phyloP scores from a whole-genome alignment of 2,113 vertebrate species.

The Athene noctua region DNA sequence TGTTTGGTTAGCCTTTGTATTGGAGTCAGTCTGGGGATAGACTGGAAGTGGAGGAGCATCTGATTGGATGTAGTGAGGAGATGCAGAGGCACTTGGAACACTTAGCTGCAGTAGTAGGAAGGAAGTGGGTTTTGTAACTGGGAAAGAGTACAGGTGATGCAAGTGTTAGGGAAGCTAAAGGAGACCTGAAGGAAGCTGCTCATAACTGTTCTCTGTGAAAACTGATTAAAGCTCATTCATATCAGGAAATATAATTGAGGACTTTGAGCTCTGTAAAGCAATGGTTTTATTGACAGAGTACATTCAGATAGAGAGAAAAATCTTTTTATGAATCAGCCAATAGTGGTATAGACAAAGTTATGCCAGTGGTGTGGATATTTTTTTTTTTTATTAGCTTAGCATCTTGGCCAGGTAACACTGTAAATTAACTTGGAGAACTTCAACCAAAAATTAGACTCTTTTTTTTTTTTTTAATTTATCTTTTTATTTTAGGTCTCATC shows the following conservation, averaged over 20 bases:
- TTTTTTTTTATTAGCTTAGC: background rate
- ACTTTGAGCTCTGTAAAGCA: background rate
- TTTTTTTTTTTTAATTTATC: background rate
- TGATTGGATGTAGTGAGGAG: background rate
- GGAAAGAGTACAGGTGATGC: background rate
- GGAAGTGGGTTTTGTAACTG: background rate
- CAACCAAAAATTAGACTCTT: background rate
- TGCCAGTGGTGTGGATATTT: background rate
- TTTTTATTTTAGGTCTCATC: conserved; percentile 84
- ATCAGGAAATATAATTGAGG: background rate
- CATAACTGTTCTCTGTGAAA: background rate
- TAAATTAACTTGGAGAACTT: background rate
- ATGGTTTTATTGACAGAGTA: background rate
- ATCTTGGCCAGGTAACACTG: background rate
- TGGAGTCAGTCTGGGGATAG: background rate
- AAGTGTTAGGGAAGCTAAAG: background rate
- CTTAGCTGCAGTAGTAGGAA: background rate
- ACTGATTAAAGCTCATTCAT: background rate
- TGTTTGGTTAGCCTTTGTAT: background rate
- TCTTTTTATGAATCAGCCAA: background rate
- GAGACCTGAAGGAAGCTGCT: background rate
- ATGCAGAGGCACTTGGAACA: background rate
- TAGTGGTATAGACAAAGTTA: background rate
- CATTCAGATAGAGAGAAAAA: background rate
- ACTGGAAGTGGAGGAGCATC: background rate